Evolutionary conservation across 2,888 invertebrate genomes (phyloP).

Genomic region (Cataglyphis altisquamis): DNA sequence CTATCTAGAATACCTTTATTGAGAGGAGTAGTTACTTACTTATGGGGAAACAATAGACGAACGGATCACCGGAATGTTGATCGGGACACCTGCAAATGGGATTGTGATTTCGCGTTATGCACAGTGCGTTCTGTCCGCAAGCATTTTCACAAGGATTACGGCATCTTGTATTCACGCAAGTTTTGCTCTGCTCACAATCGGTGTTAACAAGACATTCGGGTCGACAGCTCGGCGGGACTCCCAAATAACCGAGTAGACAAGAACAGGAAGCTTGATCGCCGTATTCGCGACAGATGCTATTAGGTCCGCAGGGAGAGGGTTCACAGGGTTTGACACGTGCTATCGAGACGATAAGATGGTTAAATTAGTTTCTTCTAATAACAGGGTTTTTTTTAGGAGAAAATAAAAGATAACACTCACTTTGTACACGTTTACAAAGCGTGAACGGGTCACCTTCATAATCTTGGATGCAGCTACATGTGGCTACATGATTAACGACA

Average conservation of each 20-base stretch:
- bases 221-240: constrained; percentile 87
- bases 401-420: constrained; percentile 70
- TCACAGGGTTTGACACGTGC: constrained; percentile 83
- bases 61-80: constrained; percentile 88
- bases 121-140: constrained; percentile 88
- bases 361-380: constrained; percentile 36
- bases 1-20: neutral
- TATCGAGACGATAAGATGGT: constrained; percentile 53
- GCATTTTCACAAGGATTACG: constrained; percentile 87
- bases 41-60: constrained; percentile 86
- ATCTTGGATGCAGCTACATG: constrained; percentile 88
- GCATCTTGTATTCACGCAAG: constrained; percentile 88
- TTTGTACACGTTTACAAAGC: constrained; percentile 86
- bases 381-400: neutral
- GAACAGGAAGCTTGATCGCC: constrained; percentile 87
- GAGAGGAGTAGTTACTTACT: constrained; percentile 73
- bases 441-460: constrained; percentile 88
- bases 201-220: constrained; percentile 87
- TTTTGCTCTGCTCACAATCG: constrained; percentile 87
- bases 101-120: constrained; percentile 88
- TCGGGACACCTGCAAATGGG: constrained; percentile 88
- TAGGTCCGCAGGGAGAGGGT: constrained; percentile 87
- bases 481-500: constrained; percentile 91
- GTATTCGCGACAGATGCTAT: constrained; percentile 87
- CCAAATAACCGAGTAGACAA: constrained; percentile 87